phyloP scores from a whole-genome alignment of 2,113 vertebrate genomes.

The Cairina moschata region DNA sequence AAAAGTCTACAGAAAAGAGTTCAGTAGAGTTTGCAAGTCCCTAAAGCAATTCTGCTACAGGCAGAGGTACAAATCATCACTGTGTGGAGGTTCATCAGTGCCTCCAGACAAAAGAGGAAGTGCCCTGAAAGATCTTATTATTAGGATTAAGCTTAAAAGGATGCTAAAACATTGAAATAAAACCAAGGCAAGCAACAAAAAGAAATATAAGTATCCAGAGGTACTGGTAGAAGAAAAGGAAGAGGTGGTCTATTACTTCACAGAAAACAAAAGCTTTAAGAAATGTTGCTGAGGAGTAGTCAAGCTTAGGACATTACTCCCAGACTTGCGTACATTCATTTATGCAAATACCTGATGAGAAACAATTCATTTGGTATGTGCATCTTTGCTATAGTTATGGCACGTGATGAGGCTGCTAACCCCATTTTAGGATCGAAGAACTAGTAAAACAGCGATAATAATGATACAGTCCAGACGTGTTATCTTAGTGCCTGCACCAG shows the following conservation, averaged over 20 bases:
- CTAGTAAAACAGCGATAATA: conserved; percentile 42
- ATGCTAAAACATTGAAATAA: neutral
- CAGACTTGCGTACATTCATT: neutral
- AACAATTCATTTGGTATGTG: neutral
- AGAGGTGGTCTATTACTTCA: neutral
- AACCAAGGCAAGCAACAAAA: neutral
- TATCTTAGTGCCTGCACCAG: conserved; percentile 1
- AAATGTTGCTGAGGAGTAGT: neutral
- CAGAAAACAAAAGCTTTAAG: neutral
- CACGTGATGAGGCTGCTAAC: neutral
- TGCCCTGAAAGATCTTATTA: neutral
- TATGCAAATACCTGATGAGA: neutral
- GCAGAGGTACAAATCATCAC: neutral
- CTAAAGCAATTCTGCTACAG: neutral
- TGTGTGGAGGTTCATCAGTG: neutral
- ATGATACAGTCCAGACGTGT: conserved; percentile 25
- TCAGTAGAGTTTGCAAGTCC: neutral
- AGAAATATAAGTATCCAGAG: neutral
- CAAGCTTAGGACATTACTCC: neutral
- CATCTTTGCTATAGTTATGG: neutral
- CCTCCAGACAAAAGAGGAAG: neutral
- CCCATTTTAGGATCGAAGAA: conserved; percentile 3
- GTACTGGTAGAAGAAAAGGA: neutral
- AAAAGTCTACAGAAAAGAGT: neutral
- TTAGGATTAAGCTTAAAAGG: neutral